These are phyloP conservation scores for Gila orcuttii DNA, from an alignment of 2,113 vertebrate genomes.

Conservation along the genomic window DNA sequence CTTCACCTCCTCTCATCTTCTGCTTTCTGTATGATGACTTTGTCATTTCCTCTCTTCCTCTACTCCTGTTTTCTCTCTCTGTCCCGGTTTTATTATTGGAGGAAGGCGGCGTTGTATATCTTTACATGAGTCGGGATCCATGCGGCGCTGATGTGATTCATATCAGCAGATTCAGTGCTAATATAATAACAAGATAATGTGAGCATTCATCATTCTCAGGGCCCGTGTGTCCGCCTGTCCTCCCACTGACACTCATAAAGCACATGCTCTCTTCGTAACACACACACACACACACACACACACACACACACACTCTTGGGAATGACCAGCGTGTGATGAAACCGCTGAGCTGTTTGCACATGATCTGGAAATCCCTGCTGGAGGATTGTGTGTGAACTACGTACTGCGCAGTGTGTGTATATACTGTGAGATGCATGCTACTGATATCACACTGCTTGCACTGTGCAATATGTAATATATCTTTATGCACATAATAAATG, in stretches of 20 bases:
- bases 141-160: slow-evolving; percentile 34
- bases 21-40: slow-evolving; percentile 30
- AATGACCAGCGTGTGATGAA: background rate
- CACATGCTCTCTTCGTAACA: background rate
- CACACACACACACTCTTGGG: background rate
- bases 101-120: background rate
- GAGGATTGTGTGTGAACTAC: too few species aligned
- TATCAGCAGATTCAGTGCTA: slow-evolving; percentile 43
- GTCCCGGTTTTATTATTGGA: background rate
- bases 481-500: too few species aligned
- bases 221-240: slow-evolving; percentile 40
- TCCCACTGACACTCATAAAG: slow-evolving; percentile 16
- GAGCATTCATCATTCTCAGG: slow-evolving; percentile 49
- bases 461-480: too few species aligned
- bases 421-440: background rate
- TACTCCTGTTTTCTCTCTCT: background rate
- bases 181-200: slow-evolving; percentile 53
- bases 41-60: slow-evolving; percentile 2
- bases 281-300: background rate
- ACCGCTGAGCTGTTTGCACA: background rate
- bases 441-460: background rate
- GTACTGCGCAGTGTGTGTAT: background rate
- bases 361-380: background rate
- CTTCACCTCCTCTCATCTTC: slow-evolving; percentile 2
- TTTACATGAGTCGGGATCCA: background rate